A percentile compares a stretch with the other conserved stretches of the same genome.
These are phyloP conservation scores for Apolygus lucorum DNA, from an alignment of 1,140 invertebrate genomes.

Conservation along the genomic window DNA sequence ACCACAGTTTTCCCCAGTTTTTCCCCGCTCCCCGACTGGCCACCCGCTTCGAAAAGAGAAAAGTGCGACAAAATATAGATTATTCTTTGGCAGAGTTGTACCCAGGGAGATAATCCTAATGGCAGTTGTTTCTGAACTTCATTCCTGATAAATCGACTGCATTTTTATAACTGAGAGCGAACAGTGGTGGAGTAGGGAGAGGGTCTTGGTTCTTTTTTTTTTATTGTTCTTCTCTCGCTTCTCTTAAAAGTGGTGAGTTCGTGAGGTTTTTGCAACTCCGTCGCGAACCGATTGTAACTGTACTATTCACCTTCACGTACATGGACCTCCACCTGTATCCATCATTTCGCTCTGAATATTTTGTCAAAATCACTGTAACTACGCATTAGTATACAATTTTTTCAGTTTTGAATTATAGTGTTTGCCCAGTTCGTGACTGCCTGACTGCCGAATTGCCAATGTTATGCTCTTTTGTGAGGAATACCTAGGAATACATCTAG, in stretches of 20 bases:
- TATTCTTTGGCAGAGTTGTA: constrained; percentile 16
- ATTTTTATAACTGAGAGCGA: constrained; percentile 20
- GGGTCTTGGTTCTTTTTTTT: not conserved
- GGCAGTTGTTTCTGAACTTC: constrained; percentile 19
- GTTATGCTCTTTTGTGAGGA: no score
- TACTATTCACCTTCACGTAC: not conserved
- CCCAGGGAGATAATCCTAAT: constrained; percentile 21
- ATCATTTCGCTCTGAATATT: not conserved
- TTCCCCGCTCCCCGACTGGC: not conserved
- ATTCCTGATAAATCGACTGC: constrained; percentile 24
- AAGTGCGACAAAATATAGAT: constrained; percentile 24
- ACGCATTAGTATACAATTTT: no score
- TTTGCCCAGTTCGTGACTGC: no score
- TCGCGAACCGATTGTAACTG: not conserved
- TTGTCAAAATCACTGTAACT: not conserved
- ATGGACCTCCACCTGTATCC: not conserved
- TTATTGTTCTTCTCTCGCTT: not conserved
- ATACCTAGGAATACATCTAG: no score
- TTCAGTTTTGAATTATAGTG: no score
- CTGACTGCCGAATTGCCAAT: no score
- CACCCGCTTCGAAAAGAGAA: constrained; percentile 8
- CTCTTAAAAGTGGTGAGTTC: not conserved
- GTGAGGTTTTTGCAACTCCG: not conserved
- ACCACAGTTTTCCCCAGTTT: not conserved
- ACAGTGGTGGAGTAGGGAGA: not conserved